These are phyloP conservation scores for Ostrea denselamellosa DNA, from an alignment of 1,140 invertebrate species.

Conservation along the genomic window DNA sequence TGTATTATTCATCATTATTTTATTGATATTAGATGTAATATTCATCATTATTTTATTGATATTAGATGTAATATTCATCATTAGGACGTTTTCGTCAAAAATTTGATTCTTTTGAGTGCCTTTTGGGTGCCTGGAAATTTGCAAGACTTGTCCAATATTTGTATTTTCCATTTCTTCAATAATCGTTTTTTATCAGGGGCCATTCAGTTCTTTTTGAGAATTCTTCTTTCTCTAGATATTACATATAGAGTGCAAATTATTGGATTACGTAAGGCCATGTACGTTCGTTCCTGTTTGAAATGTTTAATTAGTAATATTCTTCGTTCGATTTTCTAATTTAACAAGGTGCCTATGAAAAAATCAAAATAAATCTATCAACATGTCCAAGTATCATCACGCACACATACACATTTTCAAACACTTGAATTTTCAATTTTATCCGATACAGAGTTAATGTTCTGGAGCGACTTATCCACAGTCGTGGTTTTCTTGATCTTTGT, in stretches of 20 bases:
- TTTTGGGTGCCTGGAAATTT: too few relatives aligned
- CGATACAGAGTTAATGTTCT: background rate
- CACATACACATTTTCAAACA: background rate
- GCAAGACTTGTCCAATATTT: too few relatives aligned
- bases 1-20: too few relatives aligned
- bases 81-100: too few relatives aligned
- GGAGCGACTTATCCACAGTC: background rate
- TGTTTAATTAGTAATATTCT: background rate
- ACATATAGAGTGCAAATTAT: background rate
- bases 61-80: too few relatives aligned
- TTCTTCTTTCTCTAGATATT: too few relatives aligned
- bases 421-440: slow-evolving; percentile 23
- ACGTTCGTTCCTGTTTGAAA: background rate
- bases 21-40: too few relatives aligned
- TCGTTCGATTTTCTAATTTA: background rate
- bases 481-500: background rate
- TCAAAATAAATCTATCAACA: background rate
- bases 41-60: too few relatives aligned
- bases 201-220: too few relatives aligned
- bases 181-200: too few relatives aligned
- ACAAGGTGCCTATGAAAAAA: background rate
- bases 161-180: too few relatives aligned
- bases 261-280: background rate
- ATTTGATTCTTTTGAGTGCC: too few relatives aligned
- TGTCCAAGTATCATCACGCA: background rate